Evolutionary conservation across 2,888 invertebrate species (phyloP).

Genomic region (Sinhomidia bicolor): DNA sequence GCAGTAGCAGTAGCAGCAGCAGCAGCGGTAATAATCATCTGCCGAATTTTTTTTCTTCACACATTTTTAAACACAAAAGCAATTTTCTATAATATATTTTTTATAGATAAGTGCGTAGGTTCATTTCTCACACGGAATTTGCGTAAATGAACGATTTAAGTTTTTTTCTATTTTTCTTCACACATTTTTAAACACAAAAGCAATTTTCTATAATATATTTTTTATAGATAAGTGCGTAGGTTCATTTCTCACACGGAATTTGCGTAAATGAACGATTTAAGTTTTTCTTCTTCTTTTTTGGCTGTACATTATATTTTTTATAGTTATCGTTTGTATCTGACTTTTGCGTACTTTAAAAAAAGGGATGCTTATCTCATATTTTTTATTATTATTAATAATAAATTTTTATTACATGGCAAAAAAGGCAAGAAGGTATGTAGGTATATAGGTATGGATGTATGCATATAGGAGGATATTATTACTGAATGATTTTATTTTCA

Average conservation of each 20-base stretch:
- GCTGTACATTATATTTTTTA: no score
- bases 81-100: conserved; percentile 18
- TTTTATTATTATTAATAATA: no score
- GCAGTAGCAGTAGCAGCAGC: background rate
- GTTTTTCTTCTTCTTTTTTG: background rate
- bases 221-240: conserved; percentile 41
- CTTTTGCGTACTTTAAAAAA: background rate
- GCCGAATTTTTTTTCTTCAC: conserved; percentile 28
- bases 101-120: conserved; percentile 38
- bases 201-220: conserved; percentile 7
- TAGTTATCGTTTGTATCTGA: conserved; percentile 1
- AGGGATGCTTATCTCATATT: background rate
- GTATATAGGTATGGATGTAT: background rate
- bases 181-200: conserved; percentile 8
- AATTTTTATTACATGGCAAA: background rate
- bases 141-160: conserved; percentile 5
- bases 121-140: conserved; percentile 37
- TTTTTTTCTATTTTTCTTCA: background rate
- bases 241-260: conserved; percentile 2
- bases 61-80: conserved; percentile 3
- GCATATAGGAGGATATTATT: no score
- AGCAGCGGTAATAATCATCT: conserved; percentile 14
- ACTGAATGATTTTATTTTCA: no score
- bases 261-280: conserved; percentile 6
- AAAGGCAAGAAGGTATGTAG: background rate